Conservation (phyloP, 2,113 vertebrate genomes). For the Phrynocephalus versicolor region DNA sequence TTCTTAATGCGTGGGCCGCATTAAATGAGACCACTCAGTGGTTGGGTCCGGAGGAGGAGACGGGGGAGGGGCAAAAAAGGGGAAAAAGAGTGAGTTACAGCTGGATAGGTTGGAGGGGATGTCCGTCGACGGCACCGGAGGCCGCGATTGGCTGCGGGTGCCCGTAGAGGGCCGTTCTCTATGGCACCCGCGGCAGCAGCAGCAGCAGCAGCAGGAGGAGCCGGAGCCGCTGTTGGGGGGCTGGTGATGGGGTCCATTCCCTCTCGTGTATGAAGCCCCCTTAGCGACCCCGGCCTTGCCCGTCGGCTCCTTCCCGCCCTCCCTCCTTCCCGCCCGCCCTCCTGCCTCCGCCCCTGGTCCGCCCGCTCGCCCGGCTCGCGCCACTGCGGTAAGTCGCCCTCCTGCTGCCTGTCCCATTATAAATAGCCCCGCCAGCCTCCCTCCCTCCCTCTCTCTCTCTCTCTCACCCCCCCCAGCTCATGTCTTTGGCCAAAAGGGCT, state of each 20-base stretch:
- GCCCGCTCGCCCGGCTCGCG: conserved; percentile 8
- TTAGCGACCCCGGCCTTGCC: conserved; percentile 42
- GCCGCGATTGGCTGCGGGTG: background rate
- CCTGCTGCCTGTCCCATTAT: background rate
- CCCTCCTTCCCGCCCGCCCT: background rate
- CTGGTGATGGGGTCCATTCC: conserved; percentile 49
- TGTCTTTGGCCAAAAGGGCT: background rate
- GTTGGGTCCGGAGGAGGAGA: background rate
- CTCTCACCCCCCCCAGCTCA: background rate
- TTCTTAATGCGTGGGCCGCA: conserved; percentile 6
- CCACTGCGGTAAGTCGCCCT: conserved; percentile 36
- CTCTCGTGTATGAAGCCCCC: conserved; percentile 51
- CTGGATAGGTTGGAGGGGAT: accelerated
- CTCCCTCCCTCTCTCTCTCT: too few relatives aligned
- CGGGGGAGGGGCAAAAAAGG: background rate
- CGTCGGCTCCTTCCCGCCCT: conserved; percentile 34
- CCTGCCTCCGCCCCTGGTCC: background rate
- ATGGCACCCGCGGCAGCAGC: conserved; percentile 46
- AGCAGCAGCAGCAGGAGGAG: conserved; percentile 44
- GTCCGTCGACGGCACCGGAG: background rate
- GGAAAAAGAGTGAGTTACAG: too few relatives aligned
- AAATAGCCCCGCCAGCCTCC: background rate
- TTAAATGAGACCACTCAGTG: background rate
- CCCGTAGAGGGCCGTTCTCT: conserved; percentile 4
- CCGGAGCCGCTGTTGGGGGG: conserved; percentile 52